Evolutionary conservation across 2,113 vertebrate species (phyloP), one percentile per base, ranked within the genome.

Genomic region (Tachycineta bicolor): DNA sequence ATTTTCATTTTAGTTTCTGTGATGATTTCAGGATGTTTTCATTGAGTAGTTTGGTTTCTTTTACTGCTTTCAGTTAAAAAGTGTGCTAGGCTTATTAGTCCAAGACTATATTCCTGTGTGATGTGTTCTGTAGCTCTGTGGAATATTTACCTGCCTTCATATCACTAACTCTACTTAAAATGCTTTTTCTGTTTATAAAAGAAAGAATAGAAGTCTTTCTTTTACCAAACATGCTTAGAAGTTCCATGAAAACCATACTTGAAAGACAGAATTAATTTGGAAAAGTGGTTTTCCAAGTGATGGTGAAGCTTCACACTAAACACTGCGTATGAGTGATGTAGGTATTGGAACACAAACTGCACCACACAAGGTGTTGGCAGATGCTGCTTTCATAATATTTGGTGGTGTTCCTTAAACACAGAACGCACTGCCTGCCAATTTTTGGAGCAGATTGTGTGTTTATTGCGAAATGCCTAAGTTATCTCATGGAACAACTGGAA

Each of bases 331-430:
- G 49, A 79, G 44, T 16, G 70, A 0, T 21, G 31, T n/a, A 24
- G 21, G 37, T 44, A 19, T 9, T 56, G 62, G 62, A 91, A 47
- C 24, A 53, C 14, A 68, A 33, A 41, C 49, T 90, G 31, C 12
- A 28, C 19, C 31, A 10, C 10, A 41, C 13, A 11, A 39, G 81
- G 24, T 20, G 20, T 4, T 62, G 78, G 41, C 58, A 94, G 58
- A 82, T 68, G 65, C 49, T 79, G 58, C 59, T 90, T 87, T 44
- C 74, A 49, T 58, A 91, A 63, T 64, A 73, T 75, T 84, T 87
- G 31, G 14, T 81, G 25, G 20, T 47, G 19, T 25, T 84, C 12
- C 67, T 93, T 69, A 76, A 87, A 69, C 23, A 79, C 8, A n/a
- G 46, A 92, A 69, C 58, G 37, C 4, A 29, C 29, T 37, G 24